Evolutionary conservation across 2,888 invertebrate genomes (phyloP), one percentile per base, ranked within the genome.

Genomic region (Agelastica alni): DNA sequence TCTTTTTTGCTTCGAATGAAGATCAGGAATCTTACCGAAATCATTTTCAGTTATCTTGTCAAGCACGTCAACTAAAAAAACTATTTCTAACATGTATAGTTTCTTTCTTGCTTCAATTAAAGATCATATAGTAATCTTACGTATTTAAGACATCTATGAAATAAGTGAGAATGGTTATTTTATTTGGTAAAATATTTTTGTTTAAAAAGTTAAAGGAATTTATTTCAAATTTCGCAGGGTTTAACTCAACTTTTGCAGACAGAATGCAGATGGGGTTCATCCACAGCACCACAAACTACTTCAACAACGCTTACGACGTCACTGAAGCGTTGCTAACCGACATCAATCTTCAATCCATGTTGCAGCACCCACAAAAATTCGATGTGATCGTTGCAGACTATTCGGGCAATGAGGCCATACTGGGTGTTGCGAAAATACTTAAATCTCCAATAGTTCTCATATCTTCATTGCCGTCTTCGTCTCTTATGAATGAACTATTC

Each of bases 361-460:
- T 26, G 17, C 52, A 63, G 31, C 73, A 74, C 0, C 70, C 77
- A 30, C 58, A 76, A 53, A 58, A 67, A 9, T 72, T 77, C 39
- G 75, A 76, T 53, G 39, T 74, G 22, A 65, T 76, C 2, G 61
- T 77, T 9, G 71, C 77, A 4, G 80, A 80, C 59, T 68, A 76
- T 26, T 79, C 78, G 60, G 65, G 79, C 12, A 77, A 75, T 60
- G 80, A 81, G 59, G 79, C 80, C 2, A 64, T 70, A 20, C 64
- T 43, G 18, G 80, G 78, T 1, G 54, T 75, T 5, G 69, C 70
- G 2, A 63, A 70, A 45, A 63, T 68, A 26, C 69, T 70, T 53
- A 64, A 72, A 28, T 69, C 70, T 1, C 72, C 72, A 2, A 46
- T 71, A 4, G 43, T 77, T n/a, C 39, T 71, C 2, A 60, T 75